A percentile compares a stretch with the other conserved stretches of the same genome.
These are phyloP conservation scores for Acronicta psi DNA, from an alignment of 2,888 invertebrate species.

Conservation along the genomic window DNA sequence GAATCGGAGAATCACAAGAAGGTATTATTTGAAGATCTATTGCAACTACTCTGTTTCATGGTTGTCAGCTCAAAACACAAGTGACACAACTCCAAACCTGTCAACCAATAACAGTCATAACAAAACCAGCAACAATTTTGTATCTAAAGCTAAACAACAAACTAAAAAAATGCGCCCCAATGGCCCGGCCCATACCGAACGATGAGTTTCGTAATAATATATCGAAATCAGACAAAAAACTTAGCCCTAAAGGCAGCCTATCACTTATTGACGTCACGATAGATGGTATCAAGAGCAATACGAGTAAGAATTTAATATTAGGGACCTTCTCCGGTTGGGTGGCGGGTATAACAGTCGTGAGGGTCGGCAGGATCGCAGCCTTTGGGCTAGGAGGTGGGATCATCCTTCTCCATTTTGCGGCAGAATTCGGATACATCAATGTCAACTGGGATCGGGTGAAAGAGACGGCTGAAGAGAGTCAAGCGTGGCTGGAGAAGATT, in stretches of 20 bases:
- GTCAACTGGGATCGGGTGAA: constrained; percentile 96
- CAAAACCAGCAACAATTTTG: constrained; percentile 36
- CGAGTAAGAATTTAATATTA: constrained; percentile 70
- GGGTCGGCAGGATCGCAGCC: constrained; percentile 96
- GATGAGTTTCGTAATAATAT: constrained; percentile 61
- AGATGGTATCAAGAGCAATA: constrained; percentile 66
- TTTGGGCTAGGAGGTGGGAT: constrained; percentile 96
- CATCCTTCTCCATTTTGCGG: constrained; percentile 95
- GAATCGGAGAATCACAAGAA: no score
- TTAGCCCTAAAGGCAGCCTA: constrained; percentile 62
- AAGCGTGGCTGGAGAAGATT: constrained; percentile 92
- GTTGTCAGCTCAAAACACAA: neutral
- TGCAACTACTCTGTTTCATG: no score
- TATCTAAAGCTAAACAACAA: constrained; percentile 34
- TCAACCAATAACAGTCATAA: constrained; percentile 7
- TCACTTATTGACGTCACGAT: constrained; percentile 66
- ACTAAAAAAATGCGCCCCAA: constrained; percentile 60
- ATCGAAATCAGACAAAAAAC: constrained; percentile 44
- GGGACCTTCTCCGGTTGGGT: constrained; percentile 88
- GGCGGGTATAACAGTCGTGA: constrained; percentile 93
- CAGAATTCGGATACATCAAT: constrained; percentile 95
- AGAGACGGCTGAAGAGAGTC: constrained; percentile 92
- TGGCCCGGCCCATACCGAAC: constrained; percentile 77
- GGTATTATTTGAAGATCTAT: no score
- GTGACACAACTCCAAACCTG: constrained; percentile 2